phyloP scores from a whole-genome alignment of 2,113 vertebrate genomes.

The Takifugu bimaculatus region DNA sequence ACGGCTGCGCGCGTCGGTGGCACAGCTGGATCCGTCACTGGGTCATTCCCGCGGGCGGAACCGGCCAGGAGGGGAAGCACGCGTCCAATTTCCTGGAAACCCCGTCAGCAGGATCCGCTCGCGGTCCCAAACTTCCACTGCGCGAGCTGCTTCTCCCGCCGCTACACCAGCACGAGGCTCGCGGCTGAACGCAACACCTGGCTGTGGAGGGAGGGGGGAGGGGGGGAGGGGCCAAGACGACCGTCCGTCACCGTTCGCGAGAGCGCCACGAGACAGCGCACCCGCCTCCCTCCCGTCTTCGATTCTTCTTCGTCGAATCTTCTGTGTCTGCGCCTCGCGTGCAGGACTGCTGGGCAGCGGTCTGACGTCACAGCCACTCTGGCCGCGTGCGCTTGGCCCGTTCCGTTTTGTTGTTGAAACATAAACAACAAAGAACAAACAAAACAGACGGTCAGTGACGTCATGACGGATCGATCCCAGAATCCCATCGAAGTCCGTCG shows the following conservation, averaged over 20 bases:
- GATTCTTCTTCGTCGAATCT: too few relatives aligned
- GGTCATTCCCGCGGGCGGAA: constrained; percentile 10
- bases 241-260: background rate
- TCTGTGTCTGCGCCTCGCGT: too few relatives aligned
- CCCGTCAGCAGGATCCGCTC: too few relatives aligned
- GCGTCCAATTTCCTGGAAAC: too few relatives aligned
- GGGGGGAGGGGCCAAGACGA: background rate
- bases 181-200: constrained; percentile 53
- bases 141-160: constrained; percentile 12
- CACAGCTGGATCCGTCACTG: constrained; percentile 29
- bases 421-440: too few relatives aligned
- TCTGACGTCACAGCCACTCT: constrained; percentile 66
- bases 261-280: constrained; percentile 4
- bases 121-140: too few relatives aligned
- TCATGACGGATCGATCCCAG: too few relatives aligned
- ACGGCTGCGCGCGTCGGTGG: background rate
- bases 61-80: too few relatives aligned
- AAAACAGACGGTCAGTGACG: too few relatives aligned
- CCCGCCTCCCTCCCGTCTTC: too few relatives aligned
- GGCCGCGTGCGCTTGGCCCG: too few relatives aligned
- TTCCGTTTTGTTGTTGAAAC: background rate
- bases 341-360: constrained; percentile 67
- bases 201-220: background rate
- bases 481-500: too few relatives aligned
- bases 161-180: constrained; percentile 15